Percentiles rank a stretch among this genome's conserved stretches.
phyloP scores from a whole-genome alignment of 1,140 invertebrate species.

The Ericerus pela region DNA sequence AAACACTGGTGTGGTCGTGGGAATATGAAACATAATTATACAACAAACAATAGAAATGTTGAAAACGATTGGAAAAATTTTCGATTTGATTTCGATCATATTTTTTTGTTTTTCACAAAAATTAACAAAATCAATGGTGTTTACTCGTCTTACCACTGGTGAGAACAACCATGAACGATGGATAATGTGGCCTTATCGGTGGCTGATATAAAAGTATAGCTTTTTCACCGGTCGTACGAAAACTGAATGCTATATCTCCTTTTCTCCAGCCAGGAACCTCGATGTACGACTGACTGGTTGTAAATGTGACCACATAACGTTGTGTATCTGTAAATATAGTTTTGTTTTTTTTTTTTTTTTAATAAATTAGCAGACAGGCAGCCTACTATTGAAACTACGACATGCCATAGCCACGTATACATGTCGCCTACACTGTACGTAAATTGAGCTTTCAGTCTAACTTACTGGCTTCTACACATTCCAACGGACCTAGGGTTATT shows the following conservation, averaged over 20 bases:
- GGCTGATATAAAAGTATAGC: slow-evolving; percentile 82
- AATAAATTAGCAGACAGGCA: too few species aligned
- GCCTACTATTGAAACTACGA: too few species aligned
- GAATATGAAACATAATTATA: too few species aligned
- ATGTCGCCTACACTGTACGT: too few species aligned
- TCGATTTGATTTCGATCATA: too few species aligned
- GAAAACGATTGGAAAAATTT: too few species aligned
- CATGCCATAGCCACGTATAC: too few species aligned
- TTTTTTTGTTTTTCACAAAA: slow-evolving; percentile 5
- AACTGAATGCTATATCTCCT: slow-evolving; percentile 82
- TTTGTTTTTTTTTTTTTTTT: neutral
- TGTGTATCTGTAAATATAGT: slow-evolving; percentile 57
- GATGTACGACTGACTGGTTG: slow-evolving; percentile 77
- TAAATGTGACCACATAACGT: slow-evolving; percentile 83
- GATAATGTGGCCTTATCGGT: slow-evolving; percentile 69
- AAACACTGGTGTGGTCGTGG: too few species aligned
- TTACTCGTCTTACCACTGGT: slow-evolving; percentile 47
- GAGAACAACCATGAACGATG: slow-evolving; percentile 75
- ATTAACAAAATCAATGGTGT: neutral
- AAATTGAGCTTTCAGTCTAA: slow-evolving; percentile 20
- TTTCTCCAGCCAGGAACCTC: slow-evolving; percentile 81
- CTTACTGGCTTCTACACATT: slow-evolving; percentile 87
- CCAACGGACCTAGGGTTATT: slow-evolving; percentile 73
- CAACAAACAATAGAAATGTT: too few species aligned
- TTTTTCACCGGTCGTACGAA: slow-evolving; percentile 74